Conservation (phyloP, 2,113 vertebrate genomes). For the Semnornis frantzii region DNA sequence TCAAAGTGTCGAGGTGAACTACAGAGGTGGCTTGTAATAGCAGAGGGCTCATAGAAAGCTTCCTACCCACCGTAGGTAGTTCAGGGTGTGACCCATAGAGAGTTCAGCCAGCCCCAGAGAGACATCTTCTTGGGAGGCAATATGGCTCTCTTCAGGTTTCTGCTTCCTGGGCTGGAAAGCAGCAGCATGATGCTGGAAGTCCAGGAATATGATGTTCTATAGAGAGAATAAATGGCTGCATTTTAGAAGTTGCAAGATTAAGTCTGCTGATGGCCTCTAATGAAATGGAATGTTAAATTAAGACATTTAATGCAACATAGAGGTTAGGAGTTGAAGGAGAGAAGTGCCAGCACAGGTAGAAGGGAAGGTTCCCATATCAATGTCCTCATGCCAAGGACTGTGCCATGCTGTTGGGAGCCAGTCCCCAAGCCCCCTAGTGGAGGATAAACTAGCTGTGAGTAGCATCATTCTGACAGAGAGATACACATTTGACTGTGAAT, state of each 20-base stretch:
- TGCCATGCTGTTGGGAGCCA: not conserved
- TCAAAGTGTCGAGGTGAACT: not conserved
- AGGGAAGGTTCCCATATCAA: not conserved
- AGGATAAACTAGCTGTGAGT: not conserved
- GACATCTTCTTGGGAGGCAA: not conserved
- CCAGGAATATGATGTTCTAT: not conserved
- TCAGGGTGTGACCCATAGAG: not conserved
- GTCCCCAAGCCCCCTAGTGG: fast-evolving
- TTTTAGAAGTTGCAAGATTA: not conserved
- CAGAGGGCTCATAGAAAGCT: not conserved
- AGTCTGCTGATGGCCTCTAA: not conserved
- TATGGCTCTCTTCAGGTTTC: not conserved
- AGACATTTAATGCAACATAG: not conserved
- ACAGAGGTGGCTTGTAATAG: not conserved
- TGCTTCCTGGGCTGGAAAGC: not conserved
- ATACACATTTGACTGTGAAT: fast-evolving
- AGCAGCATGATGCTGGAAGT: not conserved
- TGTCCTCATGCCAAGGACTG: not conserved
- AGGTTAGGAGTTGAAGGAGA: not conserved
- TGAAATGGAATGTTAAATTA: not conserved
- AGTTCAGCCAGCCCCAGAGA: not conserved
- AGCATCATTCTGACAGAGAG: not conserved
- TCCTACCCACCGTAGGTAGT: not conserved
- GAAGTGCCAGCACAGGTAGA: not conserved
- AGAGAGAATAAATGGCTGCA: not conserved